phyloP scores from a whole-genome alignment of 2,797 vertebrate genomes.

The Hippoglossus hippoglossus region DNA sequence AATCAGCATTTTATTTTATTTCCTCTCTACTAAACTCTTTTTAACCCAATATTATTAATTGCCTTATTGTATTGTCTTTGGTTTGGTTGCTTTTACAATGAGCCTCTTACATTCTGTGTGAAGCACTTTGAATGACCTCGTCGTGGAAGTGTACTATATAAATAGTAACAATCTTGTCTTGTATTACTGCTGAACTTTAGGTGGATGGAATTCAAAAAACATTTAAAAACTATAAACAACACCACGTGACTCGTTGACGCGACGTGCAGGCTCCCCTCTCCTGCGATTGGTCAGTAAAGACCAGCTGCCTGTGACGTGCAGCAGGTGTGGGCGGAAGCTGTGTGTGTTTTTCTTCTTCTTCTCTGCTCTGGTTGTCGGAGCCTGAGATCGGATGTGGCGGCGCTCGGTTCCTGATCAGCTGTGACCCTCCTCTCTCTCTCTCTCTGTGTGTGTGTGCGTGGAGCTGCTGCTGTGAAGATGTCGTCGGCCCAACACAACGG shows the following conservation, averaged over 20 bases:
- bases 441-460: too few species aligned
- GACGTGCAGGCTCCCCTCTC: neutral
- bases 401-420: constrained; percentile 16
- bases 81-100: too few species aligned
- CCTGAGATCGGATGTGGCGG: constrained; percentile 31
- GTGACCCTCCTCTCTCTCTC: constrained; percentile 13
- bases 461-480: constrained; percentile 52
- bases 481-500: constrained; percentile 62
- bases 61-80: too few species aligned
- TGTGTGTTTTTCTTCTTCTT: neutral
- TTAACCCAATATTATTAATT: too few species aligned
- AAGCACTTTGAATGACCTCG: too few species aligned
- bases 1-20: too few species aligned
- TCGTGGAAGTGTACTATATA: too few species aligned
- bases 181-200: too few species aligned
- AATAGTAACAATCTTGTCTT: too few species aligned
- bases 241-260: constrained; percentile 50
- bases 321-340: constrained; percentile 41
- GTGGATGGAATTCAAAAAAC: neutral
- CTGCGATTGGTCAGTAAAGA: constrained; percentile 61
- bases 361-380: constrained; percentile 9
- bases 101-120: too few species aligned
- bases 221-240: constrained; percentile 8
- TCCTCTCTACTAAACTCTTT: too few species aligned
- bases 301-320: constrained; percentile 70